Conservation (phyloP, 1,140 invertebrate genomes). For the Globodera ellingtonae region DNA sequence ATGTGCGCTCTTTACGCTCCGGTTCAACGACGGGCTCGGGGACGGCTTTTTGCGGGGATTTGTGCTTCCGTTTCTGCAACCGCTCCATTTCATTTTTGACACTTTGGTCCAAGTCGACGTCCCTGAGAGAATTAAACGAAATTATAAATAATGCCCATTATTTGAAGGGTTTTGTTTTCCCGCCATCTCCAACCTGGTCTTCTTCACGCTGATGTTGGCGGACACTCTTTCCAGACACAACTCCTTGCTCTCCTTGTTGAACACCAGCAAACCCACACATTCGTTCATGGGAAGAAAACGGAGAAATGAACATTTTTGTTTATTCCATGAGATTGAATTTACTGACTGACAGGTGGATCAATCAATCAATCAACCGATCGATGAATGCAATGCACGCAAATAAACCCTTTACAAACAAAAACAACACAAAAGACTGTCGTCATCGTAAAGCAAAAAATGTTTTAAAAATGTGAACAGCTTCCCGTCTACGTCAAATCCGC, state of each 20-base stretch:
- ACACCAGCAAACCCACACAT: conserved; percentile 22
- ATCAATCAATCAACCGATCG: too few relatives aligned
- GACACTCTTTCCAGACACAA: conserved; percentile 22
- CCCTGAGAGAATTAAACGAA: background rate
- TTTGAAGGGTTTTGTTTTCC: background rate
- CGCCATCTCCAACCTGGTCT: conserved; percentile 5
- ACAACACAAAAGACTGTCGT: background rate
- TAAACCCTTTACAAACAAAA: background rate
- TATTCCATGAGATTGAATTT: too few relatives aligned
- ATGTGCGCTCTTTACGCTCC: conserved; percentile 18
- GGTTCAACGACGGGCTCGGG: conserved; percentile 3
- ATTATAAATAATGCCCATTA: background rate
- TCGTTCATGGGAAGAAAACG: too few relatives aligned
- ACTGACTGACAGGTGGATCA: too few relatives aligned
- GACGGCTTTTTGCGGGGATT: background rate
- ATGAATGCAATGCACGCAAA: too few relatives aligned
- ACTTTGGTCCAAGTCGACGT: conserved; percentile 7
- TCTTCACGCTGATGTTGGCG: conserved; percentile 26
- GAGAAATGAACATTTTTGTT: too few relatives aligned
- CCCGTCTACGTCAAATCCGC: conserved; percentile 9
- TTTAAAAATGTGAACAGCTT: background rate
- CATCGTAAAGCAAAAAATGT: background rate
- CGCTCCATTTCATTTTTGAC: conserved; percentile 11
- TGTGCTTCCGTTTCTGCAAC: conserved; percentile 12
- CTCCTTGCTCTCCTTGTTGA: conserved; percentile 2